Conservation (phyloP, 2,113 vertebrate species). For the Channa argus region DNA sequence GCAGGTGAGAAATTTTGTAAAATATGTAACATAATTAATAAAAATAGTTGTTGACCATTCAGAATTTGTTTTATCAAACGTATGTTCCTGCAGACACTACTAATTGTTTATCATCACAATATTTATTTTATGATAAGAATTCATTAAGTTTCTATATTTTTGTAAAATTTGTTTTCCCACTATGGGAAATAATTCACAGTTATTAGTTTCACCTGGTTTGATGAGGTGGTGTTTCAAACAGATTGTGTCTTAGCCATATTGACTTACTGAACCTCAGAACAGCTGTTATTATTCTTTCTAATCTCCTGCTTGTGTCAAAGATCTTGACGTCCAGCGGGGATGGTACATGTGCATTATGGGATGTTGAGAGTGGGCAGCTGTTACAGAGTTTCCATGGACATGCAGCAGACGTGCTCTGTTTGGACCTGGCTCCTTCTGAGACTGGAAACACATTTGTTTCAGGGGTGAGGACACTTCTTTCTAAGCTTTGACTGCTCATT, state of each 20-base stretch:
- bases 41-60: no score
- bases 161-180: background rate
- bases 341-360: conserved; percentile 97
- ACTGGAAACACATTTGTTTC: conserved; percentile 98
- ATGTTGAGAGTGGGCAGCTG: conserved; percentile 99
- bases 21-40: no score
- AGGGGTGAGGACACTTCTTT: conserved; percentile 85
- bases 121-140: no score
- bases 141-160: background rate
- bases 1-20: conserved; percentile 86
- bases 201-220: conserved; percentile 12
- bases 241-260: background rate
- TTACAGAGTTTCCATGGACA: conserved; percentile 99
- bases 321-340: conserved; percentile 97
- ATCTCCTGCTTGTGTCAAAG: conserved; percentile 73
- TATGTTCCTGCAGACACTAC: no score
- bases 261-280: conserved; percentile 5
- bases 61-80: no score
- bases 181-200: conserved; percentile 65
- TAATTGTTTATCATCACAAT: no score
- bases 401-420: conserved; percentile 94
- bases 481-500: background rate
- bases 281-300: conserved; percentile 5
- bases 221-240: conserved; percentile 58
- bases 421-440: conserved; percentile 97